Evolutionary conservation across 2,797 vertebrate genomes (phyloP).

Genomic region (Alca torda): DNA sequence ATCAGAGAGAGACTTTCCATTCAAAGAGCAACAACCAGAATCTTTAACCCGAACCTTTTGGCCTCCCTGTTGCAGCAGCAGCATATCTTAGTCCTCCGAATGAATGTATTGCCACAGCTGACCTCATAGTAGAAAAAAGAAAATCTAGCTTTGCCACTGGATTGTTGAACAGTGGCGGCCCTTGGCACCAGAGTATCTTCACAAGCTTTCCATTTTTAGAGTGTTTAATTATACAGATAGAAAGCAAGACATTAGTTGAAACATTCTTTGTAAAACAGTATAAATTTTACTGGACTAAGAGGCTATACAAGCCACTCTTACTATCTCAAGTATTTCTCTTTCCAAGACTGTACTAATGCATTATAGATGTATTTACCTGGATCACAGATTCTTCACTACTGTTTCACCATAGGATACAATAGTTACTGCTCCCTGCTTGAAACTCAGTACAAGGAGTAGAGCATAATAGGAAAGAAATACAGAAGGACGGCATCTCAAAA

Average conservation of each 20-base stretch:
- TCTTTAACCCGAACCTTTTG: not conserved
- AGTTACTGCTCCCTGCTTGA: not conserved
- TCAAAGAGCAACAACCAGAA: not conserved
- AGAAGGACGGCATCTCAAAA: too few species aligned
- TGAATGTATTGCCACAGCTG: not conserved
- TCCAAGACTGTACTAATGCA: not conserved
- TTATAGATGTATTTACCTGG: not conserved
- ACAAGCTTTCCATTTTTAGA: not conserved
- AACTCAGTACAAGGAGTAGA: not conserved
- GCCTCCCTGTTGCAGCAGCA: not conserved
- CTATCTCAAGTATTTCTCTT: not conserved
- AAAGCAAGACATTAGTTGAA: not conserved
- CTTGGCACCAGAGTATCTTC: not conserved
- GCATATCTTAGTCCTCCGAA: not conserved
- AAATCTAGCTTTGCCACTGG: not conserved
- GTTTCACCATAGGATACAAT: not conserved
- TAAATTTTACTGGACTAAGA: not conserved
- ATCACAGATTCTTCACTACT: not conserved
- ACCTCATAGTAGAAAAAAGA: not conserved
- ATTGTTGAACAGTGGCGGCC: not conserved
- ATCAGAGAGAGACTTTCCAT: not conserved
- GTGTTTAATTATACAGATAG: not conserved
- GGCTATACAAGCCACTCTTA: not conserved
- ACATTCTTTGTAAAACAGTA: not conserved
- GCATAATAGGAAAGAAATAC: not conserved